Conservation (phyloP, 2,888 invertebrate species). For the Tortrix viridana region DNA sequence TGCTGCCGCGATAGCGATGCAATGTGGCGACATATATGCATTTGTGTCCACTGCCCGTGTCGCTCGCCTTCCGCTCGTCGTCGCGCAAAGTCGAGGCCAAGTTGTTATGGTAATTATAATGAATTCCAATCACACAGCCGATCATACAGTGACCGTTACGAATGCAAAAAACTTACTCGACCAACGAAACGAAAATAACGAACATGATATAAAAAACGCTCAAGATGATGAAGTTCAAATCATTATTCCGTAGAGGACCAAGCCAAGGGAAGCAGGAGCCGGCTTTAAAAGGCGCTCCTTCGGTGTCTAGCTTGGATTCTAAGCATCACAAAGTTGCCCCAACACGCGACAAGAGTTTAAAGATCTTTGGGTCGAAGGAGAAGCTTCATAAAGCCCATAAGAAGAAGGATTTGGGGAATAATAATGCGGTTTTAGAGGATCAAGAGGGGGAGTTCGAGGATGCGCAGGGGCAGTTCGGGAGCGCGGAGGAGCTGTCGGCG, state of each 20-base stretch:
- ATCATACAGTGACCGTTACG: conserved; percentile 47
- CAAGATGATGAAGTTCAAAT: conserved; percentile 96
- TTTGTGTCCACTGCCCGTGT: too few relatives aligned
- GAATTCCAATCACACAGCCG: conserved; percentile 48
- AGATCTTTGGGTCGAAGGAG: conserved; percentile 82
- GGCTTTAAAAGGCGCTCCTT: conserved; percentile 85
- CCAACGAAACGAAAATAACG: conserved; percentile 71
- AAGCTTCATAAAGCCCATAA: conserved; percentile 79
- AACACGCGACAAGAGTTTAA: conserved; percentile 73
- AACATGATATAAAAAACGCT: conserved; percentile 58
- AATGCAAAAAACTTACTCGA: conserved; percentile 53
- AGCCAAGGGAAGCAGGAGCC: conserved; percentile 82
- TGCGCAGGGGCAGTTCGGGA: conserved; percentile 69
- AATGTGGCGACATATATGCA: too few relatives aligned
- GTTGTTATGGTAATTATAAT: conserved; percentile 26
- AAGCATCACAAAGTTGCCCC: conserved; percentile 84
- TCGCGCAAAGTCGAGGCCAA: too few relatives aligned
- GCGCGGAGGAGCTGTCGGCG: conserved; percentile 72
- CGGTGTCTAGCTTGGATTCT: conserved; percentile 86
- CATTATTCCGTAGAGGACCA: conserved; percentile 95
- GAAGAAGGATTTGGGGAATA: conserved; percentile 77
- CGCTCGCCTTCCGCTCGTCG: too few relatives aligned
- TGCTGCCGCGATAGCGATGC: too few relatives aligned
- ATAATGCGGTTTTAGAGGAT: conserved; percentile 80
- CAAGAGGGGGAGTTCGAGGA: conserved; percentile 73